These are phyloP conservation scores for Thaleichthys pacificus DNA, from an alignment of 2,797 vertebrate species.

Conservation along the genomic window DNA sequence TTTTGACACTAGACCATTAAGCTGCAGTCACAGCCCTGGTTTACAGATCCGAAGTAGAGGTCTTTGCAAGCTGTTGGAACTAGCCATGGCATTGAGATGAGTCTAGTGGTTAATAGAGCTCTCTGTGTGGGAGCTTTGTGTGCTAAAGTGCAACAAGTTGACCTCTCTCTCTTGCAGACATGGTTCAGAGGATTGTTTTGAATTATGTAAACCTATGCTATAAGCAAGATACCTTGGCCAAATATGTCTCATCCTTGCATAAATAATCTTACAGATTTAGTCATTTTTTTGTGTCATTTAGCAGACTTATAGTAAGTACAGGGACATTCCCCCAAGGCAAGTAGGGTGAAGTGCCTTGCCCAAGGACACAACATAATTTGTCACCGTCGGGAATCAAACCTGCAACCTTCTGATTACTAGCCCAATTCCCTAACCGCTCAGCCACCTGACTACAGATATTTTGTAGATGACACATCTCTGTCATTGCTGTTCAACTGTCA, in stretches of 20 bases:
- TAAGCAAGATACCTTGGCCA: neutral
- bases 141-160: neutral
- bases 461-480: neutral
- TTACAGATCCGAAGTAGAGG: conserved; percentile 12
- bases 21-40: conserved; percentile 13
- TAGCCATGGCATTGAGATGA: conserved; percentile 18
- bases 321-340: too few species aligned
- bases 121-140: conserved; percentile 7
- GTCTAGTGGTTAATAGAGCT: conserved; percentile 8
- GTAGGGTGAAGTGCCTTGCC: too few species aligned
- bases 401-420: too few species aligned
- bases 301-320: too few species aligned
- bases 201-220: neutral
- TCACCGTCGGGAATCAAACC: too few species aligned
- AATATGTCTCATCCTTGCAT: neutral
- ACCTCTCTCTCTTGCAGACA: conserved; percentile 3
- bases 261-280: neutral
- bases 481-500: too few species aligned
- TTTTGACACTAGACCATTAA: conserved; percentile 53
- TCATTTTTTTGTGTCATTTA: too few species aligned
- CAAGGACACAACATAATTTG: too few species aligned
- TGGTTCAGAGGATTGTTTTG: conserved; percentile 5
- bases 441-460: neutral
- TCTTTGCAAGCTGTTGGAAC: conserved; percentile 49
- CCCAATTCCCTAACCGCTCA: too few species aligned